A percentile compares a stretch with the other conserved stretches of the same genome.
These are phyloP conservation scores for Laticauda laticaudata DNA, from an alignment of 2,113 vertebrate species.

Conservation along the genomic window DNA sequence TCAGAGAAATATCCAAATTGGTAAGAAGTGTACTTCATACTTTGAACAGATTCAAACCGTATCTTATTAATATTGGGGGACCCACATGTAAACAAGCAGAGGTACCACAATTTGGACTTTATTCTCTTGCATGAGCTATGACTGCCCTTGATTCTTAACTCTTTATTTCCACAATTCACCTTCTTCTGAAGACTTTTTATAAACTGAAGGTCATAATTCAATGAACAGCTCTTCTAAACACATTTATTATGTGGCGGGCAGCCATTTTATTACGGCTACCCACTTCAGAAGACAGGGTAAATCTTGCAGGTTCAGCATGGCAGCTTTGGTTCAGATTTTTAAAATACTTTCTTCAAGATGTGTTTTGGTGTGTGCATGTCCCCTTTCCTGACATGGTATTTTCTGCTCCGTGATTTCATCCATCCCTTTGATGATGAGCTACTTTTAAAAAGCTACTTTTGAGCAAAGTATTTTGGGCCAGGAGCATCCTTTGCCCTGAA, in stretches of 20 bases:
- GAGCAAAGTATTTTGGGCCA: neutral
- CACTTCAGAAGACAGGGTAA: neutral
- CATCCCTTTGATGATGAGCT: neutral
- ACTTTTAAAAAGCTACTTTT: neutral
- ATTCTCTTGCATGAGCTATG: neutral
- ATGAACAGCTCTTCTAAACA: neutral
- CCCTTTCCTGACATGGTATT: neutral
- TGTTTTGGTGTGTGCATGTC: neutral
- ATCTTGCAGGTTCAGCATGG: slow-evolving; percentile 42
- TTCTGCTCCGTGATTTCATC: neutral
- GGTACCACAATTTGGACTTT: neutral
- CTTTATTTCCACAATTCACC: rapidly evolving
- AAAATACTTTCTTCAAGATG: neutral
- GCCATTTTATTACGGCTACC: neutral
- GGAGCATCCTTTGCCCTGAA: neutral
- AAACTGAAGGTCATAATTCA: neutral
- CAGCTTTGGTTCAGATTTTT: neutral
- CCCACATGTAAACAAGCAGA: neutral
- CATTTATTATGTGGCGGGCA: neutral
- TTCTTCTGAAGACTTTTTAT: neutral
- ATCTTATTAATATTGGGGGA: neutral
- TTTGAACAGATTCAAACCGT: neutral
- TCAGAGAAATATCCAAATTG: neutral
- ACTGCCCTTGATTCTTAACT: neutral
- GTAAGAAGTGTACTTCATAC: neutral